phyloP scores from a whole-genome alignment of 1,140 invertebrate species.

The Drosophila ohnishii region DNA sequence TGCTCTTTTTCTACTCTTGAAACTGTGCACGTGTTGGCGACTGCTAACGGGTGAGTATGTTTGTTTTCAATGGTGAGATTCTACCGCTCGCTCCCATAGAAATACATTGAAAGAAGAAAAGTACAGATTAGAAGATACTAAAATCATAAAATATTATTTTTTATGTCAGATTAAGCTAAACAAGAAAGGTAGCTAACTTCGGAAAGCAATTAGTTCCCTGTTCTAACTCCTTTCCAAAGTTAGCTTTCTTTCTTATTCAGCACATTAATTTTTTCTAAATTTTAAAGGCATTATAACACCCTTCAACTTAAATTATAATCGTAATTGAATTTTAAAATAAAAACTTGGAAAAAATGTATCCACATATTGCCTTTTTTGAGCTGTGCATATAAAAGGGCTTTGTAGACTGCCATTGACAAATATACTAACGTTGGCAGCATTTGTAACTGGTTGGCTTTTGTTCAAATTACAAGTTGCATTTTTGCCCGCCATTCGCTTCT shows the following conservation, averaged over 20 bases:
- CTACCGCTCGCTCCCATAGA: neutral
- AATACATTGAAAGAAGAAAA: neutral
- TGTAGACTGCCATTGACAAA: neutral
- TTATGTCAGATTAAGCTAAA: too few species aligned
- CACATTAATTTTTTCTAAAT: too few species aligned
- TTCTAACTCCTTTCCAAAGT: too few species aligned
- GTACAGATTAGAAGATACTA: neutral
- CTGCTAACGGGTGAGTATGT: neutral
- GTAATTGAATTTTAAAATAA: neutral
- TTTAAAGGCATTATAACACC: too few species aligned
- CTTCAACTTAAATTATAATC: neutral
- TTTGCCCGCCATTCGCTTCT: conserved; percentile 37
- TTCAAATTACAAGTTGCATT: conserved; percentile 65
- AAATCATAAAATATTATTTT: neutral
- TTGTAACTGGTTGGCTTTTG: conserved; percentile 61
- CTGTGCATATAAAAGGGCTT: neutral
- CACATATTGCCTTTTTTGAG: neutral
- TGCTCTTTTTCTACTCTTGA: conserved; percentile 12
- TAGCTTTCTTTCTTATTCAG: too few species aligned
- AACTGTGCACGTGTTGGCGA: conserved; percentile 21
- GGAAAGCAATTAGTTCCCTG: too few species aligned
- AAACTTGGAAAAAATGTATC: neutral
- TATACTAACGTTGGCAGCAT: conserved; percentile 21
- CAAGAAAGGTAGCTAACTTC: neutral
- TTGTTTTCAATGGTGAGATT: neutral